Conservation (phyloP, 2,113 vertebrate genomes). For the Uria aalge region DNA sequence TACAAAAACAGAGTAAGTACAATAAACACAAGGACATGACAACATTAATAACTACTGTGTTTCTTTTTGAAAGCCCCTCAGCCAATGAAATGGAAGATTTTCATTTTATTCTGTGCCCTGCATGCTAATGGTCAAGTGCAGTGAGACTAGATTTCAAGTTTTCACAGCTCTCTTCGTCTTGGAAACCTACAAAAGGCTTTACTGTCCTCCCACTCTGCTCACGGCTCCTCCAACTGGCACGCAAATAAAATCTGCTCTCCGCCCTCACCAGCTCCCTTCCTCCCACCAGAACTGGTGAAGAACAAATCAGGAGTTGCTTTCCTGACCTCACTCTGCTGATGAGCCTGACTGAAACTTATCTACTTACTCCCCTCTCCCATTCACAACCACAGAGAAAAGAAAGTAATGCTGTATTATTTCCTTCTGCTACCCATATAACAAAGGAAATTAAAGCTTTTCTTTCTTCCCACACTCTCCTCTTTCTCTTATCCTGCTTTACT, state of each 20-base stretch:
- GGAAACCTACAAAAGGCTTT: neutral
- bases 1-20: neutral
- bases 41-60: neutral
- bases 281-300: neutral
- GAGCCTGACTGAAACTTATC: neutral
- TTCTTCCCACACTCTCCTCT: neutral
- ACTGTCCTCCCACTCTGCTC: neutral
- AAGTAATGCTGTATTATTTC: neutral
- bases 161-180: neutral
- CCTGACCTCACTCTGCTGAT: neutral
- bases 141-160: neutral
- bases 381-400: neutral
- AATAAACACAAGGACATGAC: neutral
- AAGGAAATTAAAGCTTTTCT: neutral
- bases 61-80: neutral
- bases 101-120: neutral
- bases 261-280: neutral
- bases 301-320: neutral
- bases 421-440: neutral
- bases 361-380: neutral
- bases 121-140: neutral
- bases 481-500: neutral
- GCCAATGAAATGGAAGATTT: neutral
- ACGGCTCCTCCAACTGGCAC: neutral
- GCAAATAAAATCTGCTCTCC: neutral